Percentiles rank a stretch among this genome's conserved stretches.
These are phyloP conservation scores for Takifugu flavidus DNA, from an alignment of 2,113 vertebrate species.

Conservation along the genomic window DNA sequence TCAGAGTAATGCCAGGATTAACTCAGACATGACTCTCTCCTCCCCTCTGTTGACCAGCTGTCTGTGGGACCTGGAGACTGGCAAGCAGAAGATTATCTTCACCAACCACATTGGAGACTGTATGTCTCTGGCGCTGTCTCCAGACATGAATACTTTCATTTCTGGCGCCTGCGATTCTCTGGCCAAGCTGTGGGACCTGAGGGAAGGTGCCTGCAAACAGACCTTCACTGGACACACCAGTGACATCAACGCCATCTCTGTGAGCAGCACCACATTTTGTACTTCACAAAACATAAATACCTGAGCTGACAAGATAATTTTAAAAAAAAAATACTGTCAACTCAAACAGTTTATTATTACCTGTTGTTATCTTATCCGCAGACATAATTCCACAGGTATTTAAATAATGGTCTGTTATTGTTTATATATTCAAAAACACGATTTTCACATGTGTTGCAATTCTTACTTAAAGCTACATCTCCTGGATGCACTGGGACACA, in stretches of 20 bases:
- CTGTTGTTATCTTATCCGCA: too few relatives aligned
- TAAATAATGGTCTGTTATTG: too few relatives aligned
- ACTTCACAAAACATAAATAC: neutral
- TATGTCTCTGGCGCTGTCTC: slow-evolving; percentile 90
- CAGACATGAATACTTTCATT: slow-evolving; percentile 86
- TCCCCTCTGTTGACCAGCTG: slow-evolving; percentile 70
- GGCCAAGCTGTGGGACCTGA: slow-evolving; percentile 95
- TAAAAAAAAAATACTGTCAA: too few relatives aligned
- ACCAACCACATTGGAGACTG: slow-evolving; percentile 94
- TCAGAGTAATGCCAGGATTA: neutral
- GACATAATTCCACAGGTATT: too few relatives aligned
- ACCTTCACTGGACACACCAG: slow-evolving; percentile 93
- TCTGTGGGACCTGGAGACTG: slow-evolving; percentile 95
- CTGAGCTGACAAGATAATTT: neutral
- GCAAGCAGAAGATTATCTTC: slow-evolving; percentile 88
- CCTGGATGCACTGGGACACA: too few relatives aligned
- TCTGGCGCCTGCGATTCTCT: slow-evolving; percentile 96
- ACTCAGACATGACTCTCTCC: neutral
- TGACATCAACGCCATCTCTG: slow-evolving; percentile 92
- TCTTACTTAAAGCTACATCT: too few relatives aligned
- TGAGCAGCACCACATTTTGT: slow-evolving; percentile 69
- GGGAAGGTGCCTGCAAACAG: slow-evolving; percentile 93
- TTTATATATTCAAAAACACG: too few relatives aligned
- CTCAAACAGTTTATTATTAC: too few relatives aligned
- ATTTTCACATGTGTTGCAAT: too few relatives aligned